Evolutionary conservation across 2,797 vertebrate genomes (phyloP).

Genomic region (Platyrinchus mystaceus): DNA sequence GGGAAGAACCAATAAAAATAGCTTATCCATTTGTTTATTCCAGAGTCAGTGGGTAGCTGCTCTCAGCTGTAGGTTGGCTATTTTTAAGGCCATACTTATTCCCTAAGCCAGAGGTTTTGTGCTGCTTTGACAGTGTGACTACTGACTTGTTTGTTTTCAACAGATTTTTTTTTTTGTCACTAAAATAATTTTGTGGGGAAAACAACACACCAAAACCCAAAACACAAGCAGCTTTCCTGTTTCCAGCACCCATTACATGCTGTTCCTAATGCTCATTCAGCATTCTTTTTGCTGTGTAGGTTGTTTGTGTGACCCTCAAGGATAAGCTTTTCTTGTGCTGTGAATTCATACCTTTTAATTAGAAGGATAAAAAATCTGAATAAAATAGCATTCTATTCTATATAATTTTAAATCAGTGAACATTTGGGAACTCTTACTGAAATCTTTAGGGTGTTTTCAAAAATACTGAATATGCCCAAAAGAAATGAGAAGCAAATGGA

Average conservation of each 20-base stretch:
- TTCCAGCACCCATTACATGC: neutral
- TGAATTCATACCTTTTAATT: neutral
- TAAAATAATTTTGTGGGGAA: neutral
- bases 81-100: neutral
- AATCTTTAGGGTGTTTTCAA: neutral
- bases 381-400: neutral
- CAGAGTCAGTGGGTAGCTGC: neutral
- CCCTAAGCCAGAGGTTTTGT: neutral
- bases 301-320: neutral
- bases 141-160: neutral
- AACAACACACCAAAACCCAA: neutral
- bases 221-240: neutral
- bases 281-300: neutral
- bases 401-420: neutral
- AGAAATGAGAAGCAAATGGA: neutral
- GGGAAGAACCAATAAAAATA: neutral
- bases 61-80: neutral
- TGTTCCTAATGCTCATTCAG: neutral
- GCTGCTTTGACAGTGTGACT: neutral
- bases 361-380: neutral
- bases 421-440: neutral
- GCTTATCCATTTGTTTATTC: neutral
- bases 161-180: neutral
- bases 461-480: neutral
- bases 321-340: neutral